Conservation (phyloP, 23 tunicate species). For the Halocynthia aurantium region DNA sequence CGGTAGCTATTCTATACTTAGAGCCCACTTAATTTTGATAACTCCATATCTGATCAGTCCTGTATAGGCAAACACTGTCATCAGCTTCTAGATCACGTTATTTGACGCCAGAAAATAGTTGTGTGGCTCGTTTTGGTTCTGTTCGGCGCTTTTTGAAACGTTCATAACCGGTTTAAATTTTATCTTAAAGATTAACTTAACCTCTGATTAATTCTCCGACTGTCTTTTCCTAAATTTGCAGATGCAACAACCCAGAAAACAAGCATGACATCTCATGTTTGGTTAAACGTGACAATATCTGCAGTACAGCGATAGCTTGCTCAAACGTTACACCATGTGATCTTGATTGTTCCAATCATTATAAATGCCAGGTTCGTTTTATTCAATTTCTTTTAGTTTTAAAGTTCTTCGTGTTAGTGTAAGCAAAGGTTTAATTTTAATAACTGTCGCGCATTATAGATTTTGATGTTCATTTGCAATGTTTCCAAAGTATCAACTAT, state of each 20-base stretch:
- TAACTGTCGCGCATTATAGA: too few species aligned
- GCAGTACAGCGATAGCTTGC: constrained; percentile 41
- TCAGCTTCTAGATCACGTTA: too few species aligned
- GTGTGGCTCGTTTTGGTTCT: too few species aligned
- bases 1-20: constrained; percentile 3
- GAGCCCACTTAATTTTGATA: background rate
- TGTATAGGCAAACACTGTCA: too few species aligned
- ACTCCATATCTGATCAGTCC: too few species aligned
- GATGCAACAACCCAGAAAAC: constrained; percentile 31
- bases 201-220: background rate
- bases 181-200: background rate
- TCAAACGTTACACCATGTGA: constrained; percentile 67
- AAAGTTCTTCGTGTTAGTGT: background rate
- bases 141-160: too few species aligned
- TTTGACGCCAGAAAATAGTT: too few species aligned
- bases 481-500: background rate
- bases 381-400: too few species aligned
- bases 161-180: background rate
- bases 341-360: constrained; percentile 39
- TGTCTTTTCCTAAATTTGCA: constrained; percentile 12
- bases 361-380: constrained; percentile 1
- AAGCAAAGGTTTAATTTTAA: background rate
- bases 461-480: too few species aligned
- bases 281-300: constrained; percentile 31
- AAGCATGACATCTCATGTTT: constrained; percentile 30